Conservation (phyloP, 92 coral and sea anemone genomes). For the Chrysogorgia sp. region DNA sequence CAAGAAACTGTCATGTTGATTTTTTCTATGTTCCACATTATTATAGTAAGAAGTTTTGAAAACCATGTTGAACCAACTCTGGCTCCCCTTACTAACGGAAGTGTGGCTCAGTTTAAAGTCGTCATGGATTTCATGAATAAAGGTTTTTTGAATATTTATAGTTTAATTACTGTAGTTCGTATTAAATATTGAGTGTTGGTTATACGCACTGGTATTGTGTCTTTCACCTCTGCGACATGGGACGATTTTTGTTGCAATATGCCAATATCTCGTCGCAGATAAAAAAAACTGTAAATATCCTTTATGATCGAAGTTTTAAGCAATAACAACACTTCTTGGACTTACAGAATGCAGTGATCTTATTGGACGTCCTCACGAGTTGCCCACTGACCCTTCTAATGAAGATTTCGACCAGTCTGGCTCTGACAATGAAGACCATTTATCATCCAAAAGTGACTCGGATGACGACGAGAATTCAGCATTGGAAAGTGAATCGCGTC, state of each 20-base stretch:
- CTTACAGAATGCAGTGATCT: constrained; percentile 11
- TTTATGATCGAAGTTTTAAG: neutral
- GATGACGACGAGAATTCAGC: neutral
- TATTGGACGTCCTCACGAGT: neutral
- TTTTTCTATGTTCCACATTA: too few species aligned
- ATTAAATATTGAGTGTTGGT: too few species aligned
- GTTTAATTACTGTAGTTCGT: neutral
- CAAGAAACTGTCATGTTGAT: too few species aligned
- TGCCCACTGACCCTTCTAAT: neutral
- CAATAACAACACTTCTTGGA: neutral
- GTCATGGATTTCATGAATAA: constrained; percentile 27
- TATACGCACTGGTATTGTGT: too few species aligned
- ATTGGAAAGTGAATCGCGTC: neutral
- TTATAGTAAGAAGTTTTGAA: too few species aligned
- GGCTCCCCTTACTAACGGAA: neutral
- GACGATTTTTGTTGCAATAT: too few species aligned
- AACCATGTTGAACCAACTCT: neutral
- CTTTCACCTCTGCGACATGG: too few species aligned
- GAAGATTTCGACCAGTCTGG: too few species aligned
- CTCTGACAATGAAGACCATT: too few species aligned
- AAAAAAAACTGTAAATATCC: too few species aligned
- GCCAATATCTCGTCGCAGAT: too few species aligned
- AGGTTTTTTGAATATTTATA: neutral
- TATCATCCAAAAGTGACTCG: too few species aligned
- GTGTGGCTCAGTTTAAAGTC: neutral